Percentiles rank a stretch among this genome's conserved stretches.
phyloP scores from a whole-genome alignment of 1,140 invertebrate genomes.

The Scaptomyza graminum region DNA sequence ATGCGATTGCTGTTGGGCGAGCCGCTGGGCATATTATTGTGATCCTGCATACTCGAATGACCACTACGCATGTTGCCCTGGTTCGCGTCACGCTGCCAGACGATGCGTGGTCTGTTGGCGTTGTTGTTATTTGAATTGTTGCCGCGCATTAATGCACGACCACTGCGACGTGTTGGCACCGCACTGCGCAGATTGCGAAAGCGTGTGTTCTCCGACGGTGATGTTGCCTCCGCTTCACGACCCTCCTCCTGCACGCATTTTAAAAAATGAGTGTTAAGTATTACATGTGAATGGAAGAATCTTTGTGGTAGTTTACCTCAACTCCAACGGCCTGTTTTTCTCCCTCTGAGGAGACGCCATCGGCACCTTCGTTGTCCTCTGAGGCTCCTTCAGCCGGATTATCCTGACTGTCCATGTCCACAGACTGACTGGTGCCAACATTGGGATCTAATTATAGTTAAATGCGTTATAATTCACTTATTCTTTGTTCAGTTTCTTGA shows the following conservation, averaged over 20 bases:
- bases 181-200: constrained; percentile 71
- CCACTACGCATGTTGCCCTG: constrained; percentile 58
- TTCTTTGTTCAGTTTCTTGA: background rate
- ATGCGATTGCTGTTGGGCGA: constrained; percentile 48
- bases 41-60: constrained; percentile 44
- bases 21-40: constrained; percentile 44
- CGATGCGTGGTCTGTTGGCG: constrained; percentile 82
- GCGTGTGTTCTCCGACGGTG: constrained; percentile 84
- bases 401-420: constrained; percentile 68
- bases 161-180: constrained; percentile 61
- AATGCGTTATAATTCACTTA: background rate
- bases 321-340: constrained; percentile 86
- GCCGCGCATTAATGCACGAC: constrained; percentile 56
- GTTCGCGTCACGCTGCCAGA: constrained; percentile 79
- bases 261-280: background rate
- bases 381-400: constrained; percentile 62
- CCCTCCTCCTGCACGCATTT: constrained; percentile 86
- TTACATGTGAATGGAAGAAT: background rate
- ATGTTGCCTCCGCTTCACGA: constrained; percentile 88
- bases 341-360: constrained; percentile 86
- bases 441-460: constrained; percentile 56
- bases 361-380: constrained; percentile 81
- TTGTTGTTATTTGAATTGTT: constrained; percentile 42
- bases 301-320: constrained; percentile 47
- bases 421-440: constrained; percentile 77